Base-by-base conservation (phyloP, 2,113 vertebrate species). In the Protobothrops mucrosquamatus region DNA sequence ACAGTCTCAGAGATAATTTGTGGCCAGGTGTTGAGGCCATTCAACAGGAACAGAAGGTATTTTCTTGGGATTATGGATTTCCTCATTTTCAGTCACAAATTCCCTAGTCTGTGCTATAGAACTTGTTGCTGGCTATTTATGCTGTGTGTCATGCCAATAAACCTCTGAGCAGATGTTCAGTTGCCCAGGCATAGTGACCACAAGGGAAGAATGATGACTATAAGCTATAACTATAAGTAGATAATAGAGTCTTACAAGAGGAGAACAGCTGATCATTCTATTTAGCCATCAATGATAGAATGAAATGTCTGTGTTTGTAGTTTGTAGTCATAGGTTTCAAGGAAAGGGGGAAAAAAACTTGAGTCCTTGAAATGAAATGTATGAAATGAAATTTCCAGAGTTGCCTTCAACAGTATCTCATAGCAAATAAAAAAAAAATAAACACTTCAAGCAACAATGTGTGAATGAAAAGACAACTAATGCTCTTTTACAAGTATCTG, bases 81-180 rank as follows among this genome's bases (percentile, higher is more conserved):
- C 34, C 61, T 90, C 89, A 87, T 90, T 90, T 87, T 61, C 24
- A 15, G 14, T 15, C n/a, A 23, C 56, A 43, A 48, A 64, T 54
- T 87, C 81, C 57, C 56, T 87, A 81, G 1, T 39, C 88, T 93
- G 55, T 59, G 26, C 22, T 90, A 26, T 52, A 39, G 26, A 90
- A 92, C 48, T 14, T 93, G 56, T 95, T 95, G 74, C 26, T 87
- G 93, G 94, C 85, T 57, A 91, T 0, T 92, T 14, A 39, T 39
- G 89, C 87, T 93, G 89, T 95, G 90, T 93, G 85, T 91, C 93
- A 87, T 90, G 94, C 90, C 93, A 95, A 95, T 96, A 96, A 97
- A 93, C 92, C 91, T 96, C 43, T 61, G 90, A 97, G 87, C 96
- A 97, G 96, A 96, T 97, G 96, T 94, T 97, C 96, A 96, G 93